Conservation (phyloP, 2,797 vertebrate genomes). For the Hydrophis major region DNA sequence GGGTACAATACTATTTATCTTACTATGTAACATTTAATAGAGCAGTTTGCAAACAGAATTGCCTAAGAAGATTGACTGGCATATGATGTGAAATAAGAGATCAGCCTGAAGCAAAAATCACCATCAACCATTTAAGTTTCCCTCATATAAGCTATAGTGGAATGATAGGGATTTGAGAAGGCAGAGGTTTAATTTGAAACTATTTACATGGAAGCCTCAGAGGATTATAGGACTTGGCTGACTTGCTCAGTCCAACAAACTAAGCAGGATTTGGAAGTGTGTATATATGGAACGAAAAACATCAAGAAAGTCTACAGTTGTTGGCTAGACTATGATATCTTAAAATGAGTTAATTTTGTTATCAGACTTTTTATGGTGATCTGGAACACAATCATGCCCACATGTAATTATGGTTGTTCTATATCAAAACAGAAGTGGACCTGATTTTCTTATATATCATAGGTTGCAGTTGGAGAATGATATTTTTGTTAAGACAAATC, state of each 20-base stretch:
- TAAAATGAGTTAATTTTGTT: background rate
- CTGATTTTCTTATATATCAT: background rate
- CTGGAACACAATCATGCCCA: background rate
- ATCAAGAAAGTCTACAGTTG: background rate
- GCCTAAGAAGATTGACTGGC: background rate
- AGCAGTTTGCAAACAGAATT: background rate
- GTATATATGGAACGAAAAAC: background rate
- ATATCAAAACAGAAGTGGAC: background rate
- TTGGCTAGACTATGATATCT: background rate
- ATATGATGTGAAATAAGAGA: background rate
- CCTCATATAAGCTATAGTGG: background rate
- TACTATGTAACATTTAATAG: background rate
- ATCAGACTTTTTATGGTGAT: background rate
- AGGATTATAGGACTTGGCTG: background rate
- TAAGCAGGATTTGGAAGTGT: background rate
- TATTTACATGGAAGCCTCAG: background rate
- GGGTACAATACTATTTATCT: background rate
- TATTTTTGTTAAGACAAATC: background rate
- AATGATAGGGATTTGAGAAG: background rate
- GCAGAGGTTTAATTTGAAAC: background rate
- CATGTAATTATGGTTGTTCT: background rate
- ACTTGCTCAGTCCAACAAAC: background rate
- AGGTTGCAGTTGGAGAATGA: background rate
- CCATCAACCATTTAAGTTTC: background rate
- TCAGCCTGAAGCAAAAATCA: background rate